phyloP scores from a whole-genome alignment of 2,888 invertebrate genomes.

The Labia minor region DNA sequence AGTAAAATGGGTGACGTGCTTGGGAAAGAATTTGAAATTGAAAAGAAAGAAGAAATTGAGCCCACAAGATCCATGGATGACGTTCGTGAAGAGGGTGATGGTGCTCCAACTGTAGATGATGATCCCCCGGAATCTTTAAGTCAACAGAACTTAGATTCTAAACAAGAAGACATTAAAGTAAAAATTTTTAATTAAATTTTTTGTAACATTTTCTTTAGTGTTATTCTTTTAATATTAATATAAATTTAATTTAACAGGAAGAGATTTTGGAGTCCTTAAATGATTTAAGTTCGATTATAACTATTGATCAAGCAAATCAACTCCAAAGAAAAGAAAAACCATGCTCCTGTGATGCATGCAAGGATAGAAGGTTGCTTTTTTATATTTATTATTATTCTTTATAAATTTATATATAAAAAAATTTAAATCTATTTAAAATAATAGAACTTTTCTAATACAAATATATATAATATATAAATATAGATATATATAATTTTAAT shows the following conservation, averaged over 20 bases:
- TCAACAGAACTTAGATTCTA: constrained; percentile 16
- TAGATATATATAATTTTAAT: too few relatives aligned
- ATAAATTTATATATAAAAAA: not conserved
- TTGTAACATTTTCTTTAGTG: not conserved
- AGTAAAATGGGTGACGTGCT: constrained; percentile 36
- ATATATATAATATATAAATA: too few relatives aligned
- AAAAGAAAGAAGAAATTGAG: constrained; percentile 26
- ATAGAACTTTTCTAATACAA: too few relatives aligned
- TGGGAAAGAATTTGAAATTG: constrained; percentile 32
- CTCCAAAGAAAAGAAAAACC: constrained; percentile 27
- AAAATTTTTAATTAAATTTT: not conserved
- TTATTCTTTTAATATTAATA: not conserved
- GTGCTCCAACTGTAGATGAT: constrained; percentile 27
- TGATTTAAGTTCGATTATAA: constrained; percentile 19
- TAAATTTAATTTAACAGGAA: not conserved
- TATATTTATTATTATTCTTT: not conserved
- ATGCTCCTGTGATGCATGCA: constrained; percentile 33
- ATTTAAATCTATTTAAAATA: not conserved
- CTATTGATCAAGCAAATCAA: constrained; percentile 22
- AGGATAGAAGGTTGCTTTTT: constrained; percentile 31
- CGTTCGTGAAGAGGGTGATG: constrained; percentile 27
- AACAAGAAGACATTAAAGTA: constrained; percentile 16
- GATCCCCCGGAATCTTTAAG: constrained; percentile 17
- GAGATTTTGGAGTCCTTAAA: not conserved
- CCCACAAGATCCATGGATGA: constrained; percentile 25